Conservation (phyloP, 2,113 vertebrate species). For the Apeltes quadracus region DNA sequence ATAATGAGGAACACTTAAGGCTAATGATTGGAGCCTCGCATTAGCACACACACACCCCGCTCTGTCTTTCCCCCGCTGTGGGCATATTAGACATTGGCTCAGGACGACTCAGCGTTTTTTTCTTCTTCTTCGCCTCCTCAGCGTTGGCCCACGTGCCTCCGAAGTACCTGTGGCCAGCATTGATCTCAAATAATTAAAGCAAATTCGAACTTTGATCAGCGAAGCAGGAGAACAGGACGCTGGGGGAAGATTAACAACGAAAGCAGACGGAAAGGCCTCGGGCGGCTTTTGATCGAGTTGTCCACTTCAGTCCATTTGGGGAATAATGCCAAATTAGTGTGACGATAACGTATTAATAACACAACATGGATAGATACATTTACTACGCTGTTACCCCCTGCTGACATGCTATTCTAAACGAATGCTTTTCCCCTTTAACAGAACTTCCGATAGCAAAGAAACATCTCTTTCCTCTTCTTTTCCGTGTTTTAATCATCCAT, state of each 20-base stretch:
- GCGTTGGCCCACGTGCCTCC: slow-evolving; percentile 58
- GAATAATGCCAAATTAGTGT: neutral
- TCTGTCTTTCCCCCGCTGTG: slow-evolving; percentile 37
- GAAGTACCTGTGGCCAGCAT: slow-evolving; percentile 61
- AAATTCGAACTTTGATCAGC: slow-evolving; percentile 73
- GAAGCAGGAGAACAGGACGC: slow-evolving; percentile 39
- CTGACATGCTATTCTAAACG: neutral
- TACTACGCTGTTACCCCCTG: neutral
- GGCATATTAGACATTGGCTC: slow-evolving; percentile 58
- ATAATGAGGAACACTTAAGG: slow-evolving; percentile 81
- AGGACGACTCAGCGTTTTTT: slow-evolving; percentile 64
- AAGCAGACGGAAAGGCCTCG: slow-evolving; percentile 22
- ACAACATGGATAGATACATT: neutral
- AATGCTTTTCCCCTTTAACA: neutral
- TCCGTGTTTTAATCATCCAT: neutral
- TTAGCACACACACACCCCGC: slow-evolving; percentile 57
- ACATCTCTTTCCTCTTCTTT: neutral
- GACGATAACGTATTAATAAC: neutral
- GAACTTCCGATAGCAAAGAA: neutral
- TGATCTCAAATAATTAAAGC: slow-evolving; percentile 77
- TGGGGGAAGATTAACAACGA: slow-evolving; percentile 24
- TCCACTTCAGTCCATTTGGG: too few relatives aligned
- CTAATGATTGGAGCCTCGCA: slow-evolving; percentile 75
- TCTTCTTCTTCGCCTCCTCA: slow-evolving; percentile 71
- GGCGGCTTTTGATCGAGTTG: neutral